Evolutionary conservation across 2,113 vertebrate genomes (phyloP), one percentile per base, ranked within the genome.

Genomic region (Columba livia): DNA sequence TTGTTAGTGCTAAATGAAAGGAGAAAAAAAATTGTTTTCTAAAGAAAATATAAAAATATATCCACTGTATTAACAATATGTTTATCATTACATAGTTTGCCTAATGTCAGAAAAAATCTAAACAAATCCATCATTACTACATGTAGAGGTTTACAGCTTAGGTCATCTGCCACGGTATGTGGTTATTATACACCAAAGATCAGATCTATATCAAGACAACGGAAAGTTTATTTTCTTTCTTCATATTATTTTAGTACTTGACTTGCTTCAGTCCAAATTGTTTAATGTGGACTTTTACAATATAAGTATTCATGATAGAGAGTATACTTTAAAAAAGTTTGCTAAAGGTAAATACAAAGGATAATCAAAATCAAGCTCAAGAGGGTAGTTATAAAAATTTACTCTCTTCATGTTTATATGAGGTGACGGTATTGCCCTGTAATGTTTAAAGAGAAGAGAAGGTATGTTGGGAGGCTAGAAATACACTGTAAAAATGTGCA

Each of bases 171-270:
- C 92, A 96, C 72, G 40, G 64, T 62, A 28, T 77, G 82, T 80
- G 32, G n/a, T 86, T 96, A 78, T 93, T 95, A 91, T 38, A 90
- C 38, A 95, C 14, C 71, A 93, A 95, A 96, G 75, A 89, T 96
- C 95, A 96, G 92, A 86, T 80, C 69, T 74, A 32, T 88, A 93
- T 10, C 60, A 86, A 65, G 38, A 88, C 91, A 94, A 92, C 12
- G 13, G 71, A 77, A 96, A 90, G 75, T 60, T 90, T 88, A 61
- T 85, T 91, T 88, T 83, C 62, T 79, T 90, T 58, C 32, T 48
- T 80, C 6, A 2, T 61, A 62, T 78, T 86, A 93, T 50, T 86
- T 91, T 44, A 62, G 9, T 74, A 71, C 32, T 48, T 93, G 47
- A 70, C 42, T 94, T 90, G 26, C 50, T 87, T 75, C 62, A 82